phyloP scores from a whole-genome alignment of 2,113 vertebrate genomes.

The Chrysemys picta region DNA sequence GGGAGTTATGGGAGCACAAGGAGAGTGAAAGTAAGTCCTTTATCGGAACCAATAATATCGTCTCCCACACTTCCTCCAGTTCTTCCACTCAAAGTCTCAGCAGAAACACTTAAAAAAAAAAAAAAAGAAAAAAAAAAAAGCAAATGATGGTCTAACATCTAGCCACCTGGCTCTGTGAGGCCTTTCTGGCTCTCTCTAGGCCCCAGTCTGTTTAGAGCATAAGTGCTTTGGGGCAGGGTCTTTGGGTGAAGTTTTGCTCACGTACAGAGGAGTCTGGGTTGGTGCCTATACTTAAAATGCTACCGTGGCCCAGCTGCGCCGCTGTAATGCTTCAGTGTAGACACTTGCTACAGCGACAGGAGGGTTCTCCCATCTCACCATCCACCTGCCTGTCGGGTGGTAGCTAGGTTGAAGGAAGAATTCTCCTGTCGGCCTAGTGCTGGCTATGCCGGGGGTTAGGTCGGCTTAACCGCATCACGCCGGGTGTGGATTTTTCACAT shows the following conservation, averaged over 20 bases:
- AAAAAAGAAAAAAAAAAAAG: neutral
- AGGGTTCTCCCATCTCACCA: fast-evolving
- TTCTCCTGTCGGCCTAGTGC: neutral
- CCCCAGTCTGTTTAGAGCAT: neutral
- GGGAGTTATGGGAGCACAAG: neutral
- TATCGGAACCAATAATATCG: neutral
- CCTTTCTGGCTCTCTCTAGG: neutral
- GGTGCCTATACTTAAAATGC: neutral
- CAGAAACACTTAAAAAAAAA: neutral
- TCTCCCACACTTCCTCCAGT: neutral
- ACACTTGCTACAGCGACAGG: neutral
- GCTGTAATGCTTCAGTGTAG: neutral
- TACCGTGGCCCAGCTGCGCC: neutral
- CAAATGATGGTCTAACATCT: neutral
- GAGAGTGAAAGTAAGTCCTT: fast-evolving
- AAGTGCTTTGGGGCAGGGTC: neutral
- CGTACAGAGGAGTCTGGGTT: neutral
- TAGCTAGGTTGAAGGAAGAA: neutral
- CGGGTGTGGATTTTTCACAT: neutral
- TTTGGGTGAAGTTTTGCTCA: neutral
- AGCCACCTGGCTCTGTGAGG: neutral
- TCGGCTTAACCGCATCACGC: neutral
- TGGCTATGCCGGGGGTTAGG: neutral
- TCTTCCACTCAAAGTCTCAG: neutral
- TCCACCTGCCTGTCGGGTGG: too few species aligned